Evolutionary conservation across 1,140 invertebrate species (phyloP), one percentile per base, ranked within the genome.

Genomic region (Cephus cinctus): DNA sequence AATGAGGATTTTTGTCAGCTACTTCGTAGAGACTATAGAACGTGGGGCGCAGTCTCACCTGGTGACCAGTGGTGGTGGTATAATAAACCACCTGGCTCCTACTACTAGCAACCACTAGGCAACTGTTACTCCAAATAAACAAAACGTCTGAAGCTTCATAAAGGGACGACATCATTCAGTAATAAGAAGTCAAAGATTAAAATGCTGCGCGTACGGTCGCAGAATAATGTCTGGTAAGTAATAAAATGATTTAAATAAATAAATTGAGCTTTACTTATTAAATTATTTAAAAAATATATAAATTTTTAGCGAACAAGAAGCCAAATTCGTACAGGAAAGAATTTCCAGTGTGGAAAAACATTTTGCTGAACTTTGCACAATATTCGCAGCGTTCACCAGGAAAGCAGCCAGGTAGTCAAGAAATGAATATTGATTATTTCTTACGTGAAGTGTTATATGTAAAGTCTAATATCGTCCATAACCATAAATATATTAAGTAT

Each of bases 281-380:
- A 50, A 2, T 39, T 3, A 20, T 22, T 23, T 9, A 19, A 20
- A 22, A 5, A 14, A 22, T 27, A 30, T 45, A 21, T 31, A 11
- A 27, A 6, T 22, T 48, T 16, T 42, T 45, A 71, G 69, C 59
- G 84, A 86, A 72, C 80, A 83, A 60, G 83, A 86, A 69, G 79
- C 83, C 5, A 86, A 83, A 68, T 86, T 88, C 56, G 84, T 88
- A 34, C 84, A 87, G 60, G 85, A 88, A 39, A 78, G 86, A 34
- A 86, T 89, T 40, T 77, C 80, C 22, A 73, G 68, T 11, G 83
- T 84, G 1, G 87, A 89, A 61, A 84, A 83, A 52, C 79, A 86
- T 68, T 79, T 88, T 50, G 80, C 83, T 9, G 84, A 87, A 58
- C 69, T 88, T 36, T 87, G 84, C 59, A 76, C 79, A 4, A 75